These are phyloP conservation scores for Poeciliopsis presidionis DNA, from an alignment of 2,797 vertebrate genomes.

Conservation along the genomic window DNA sequence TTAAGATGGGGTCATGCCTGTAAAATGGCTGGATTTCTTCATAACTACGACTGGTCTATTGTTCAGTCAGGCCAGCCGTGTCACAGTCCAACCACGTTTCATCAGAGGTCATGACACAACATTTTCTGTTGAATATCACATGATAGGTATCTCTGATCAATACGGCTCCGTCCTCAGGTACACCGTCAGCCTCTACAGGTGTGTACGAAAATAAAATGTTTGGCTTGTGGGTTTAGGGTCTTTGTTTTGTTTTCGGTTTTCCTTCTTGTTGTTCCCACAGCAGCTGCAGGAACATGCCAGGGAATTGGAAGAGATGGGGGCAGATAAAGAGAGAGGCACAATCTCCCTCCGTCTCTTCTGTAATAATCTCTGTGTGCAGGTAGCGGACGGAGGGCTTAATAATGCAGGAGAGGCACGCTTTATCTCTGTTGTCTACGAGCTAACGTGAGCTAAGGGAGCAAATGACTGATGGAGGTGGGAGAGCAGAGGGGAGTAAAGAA, in stretches of 20 bases:
- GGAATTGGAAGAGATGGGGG: conserved; percentile 29
- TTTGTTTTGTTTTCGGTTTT: background rate
- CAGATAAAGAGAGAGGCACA: conserved; percentile 24
- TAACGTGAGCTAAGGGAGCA: conserved; percentile 29
- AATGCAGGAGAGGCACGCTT: conserved; percentile 48
- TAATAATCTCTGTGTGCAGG: conserved; percentile 54
- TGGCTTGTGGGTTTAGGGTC: background rate
- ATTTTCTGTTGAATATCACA: background rate
- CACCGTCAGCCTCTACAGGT: too few species aligned
- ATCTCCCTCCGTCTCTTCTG: conserved; percentile 16
- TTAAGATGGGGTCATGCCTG: background rate
- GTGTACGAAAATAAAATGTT: background rate
- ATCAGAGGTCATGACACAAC: background rate
- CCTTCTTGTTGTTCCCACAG: conserved; percentile 12
- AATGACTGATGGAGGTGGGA: conserved; percentile 33
- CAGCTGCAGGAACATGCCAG: conserved; percentile 27
- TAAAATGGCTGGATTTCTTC: background rate
- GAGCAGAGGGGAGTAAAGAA: conserved; percentile 4
- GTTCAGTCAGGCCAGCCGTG: background rate
- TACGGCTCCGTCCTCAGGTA: background rate
- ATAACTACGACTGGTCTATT: background rate
- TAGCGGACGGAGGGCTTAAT: conserved; percentile 63
- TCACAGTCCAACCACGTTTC: background rate
- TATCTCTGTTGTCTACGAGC: conserved; percentile 60
- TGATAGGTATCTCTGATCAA: background rate